Evolutionary conservation across 2,888 invertebrate genomes (phyloP), one percentile per base, ranked within the genome.

Genomic region (Aplocera efformata): DNA sequence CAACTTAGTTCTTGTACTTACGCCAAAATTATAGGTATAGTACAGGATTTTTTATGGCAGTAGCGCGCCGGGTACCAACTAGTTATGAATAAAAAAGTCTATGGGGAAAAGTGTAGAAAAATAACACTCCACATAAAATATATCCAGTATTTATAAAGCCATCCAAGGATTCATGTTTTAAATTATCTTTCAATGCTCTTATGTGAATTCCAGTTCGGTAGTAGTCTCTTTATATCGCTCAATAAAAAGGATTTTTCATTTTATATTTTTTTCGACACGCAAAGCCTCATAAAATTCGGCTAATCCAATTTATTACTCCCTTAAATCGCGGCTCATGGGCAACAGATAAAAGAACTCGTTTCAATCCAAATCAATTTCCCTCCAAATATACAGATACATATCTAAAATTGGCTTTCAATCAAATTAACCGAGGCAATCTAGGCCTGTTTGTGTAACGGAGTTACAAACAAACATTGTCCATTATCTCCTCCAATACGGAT

Each of bases 361-460:
- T 41, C 11, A 41, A 32, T 40, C 32, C 26, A 13, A 45, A 45
- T 41, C 45, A 45, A 45, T 45, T 17, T 45, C 33, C 7, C 30
- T 26, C 37, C 32, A 23, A 2, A 6, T 27, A 29, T 29, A 17
- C 13, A 39, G 33, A 20, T 37, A 38, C 26, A 37, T 40, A 42
- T 42, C 27, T 40, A 30, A 50, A 56, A 50, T 49, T 50, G 52
- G 42, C 50, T 53, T 50, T 50, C 52, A 52, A 52, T 52, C 54
- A 56, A 48, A 56, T 33, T 40, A 49, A 50, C 41, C 38, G 35
- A 32, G 38, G 46, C 46, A 51, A 55, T 50, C 36, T 43, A 32
- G 31, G 32, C 31, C 37, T 52, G 49, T 56, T 56, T 52, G 47
- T 50, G 33, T 43, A 26, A 30, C 29, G 22, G 13, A 17, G 35